Conservation (phyloP, 1,140 invertebrate species). For the Macrotrachela quadricornifera region DNA sequence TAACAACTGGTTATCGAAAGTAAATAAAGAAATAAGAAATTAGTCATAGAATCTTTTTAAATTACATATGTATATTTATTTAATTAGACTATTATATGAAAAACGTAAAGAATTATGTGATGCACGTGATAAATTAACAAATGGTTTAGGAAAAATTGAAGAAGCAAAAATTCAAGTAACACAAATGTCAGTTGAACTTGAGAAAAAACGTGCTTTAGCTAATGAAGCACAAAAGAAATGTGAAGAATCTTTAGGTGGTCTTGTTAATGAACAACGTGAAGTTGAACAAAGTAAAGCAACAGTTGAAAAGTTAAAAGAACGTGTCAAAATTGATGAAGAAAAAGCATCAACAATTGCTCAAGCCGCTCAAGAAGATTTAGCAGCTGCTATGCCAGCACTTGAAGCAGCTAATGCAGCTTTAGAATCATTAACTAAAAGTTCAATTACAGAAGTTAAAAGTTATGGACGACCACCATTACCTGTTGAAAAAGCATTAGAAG, state of each 20-base stretch:
- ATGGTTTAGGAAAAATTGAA: constrained; percentile 53
- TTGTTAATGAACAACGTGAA: constrained; percentile 51
- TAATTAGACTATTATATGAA: constrained; percentile 41
- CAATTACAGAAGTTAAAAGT: constrained; percentile 63
- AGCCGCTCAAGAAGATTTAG: constrained; percentile 51
- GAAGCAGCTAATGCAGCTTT: constrained; percentile 57
- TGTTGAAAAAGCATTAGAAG: constrained; percentile 68
- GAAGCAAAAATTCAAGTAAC: constrained; percentile 44
- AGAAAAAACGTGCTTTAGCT: constrained; percentile 48
- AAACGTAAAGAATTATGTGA: constrained; percentile 47
- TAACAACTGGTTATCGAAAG: constrained; percentile 56
- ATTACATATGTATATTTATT: constrained; percentile 1
- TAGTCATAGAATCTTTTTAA: not conserved
- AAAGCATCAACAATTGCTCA: constrained; percentile 51
- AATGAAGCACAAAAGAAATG: constrained; percentile 47
- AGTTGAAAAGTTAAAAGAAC: not conserved
- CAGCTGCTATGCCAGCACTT: constrained; percentile 57
- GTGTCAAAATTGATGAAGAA: constrained; percentile 48
- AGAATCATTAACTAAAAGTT: constrained; percentile 60
- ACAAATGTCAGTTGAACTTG: constrained; percentile 53
- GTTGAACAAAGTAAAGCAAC: constrained; percentile 37
- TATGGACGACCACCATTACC: constrained; percentile 56
- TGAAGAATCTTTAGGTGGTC: constrained; percentile 48
- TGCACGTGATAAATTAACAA: constrained; percentile 44
- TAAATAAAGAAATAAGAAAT: constrained; percentile 28